These are phyloP conservation scores for Enteromius treurensis DNA, from an alignment of 2,797 vertebrate genomes.

Conservation along the genomic window DNA sequence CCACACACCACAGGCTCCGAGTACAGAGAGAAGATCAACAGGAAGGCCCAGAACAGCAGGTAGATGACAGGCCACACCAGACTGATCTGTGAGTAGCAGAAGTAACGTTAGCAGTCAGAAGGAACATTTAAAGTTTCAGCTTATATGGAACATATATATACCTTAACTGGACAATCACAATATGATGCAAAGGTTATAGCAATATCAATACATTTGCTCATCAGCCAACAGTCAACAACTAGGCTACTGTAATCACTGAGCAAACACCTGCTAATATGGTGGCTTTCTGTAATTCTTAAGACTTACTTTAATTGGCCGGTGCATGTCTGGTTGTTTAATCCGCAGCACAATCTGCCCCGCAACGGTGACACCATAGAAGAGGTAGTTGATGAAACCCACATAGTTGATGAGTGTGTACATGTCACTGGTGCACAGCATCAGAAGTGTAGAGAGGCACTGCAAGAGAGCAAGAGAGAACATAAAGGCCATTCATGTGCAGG, in stretches of 20 bases:
- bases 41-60: constrained; percentile 92
- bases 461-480: constrained; percentile 8
- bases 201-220: neutral
- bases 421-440: constrained; percentile 95
- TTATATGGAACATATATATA: neutral
- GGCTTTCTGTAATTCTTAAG: neutral
- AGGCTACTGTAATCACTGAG: neutral
- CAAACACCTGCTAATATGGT: neutral
- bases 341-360: constrained; percentile 92
- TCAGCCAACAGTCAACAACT: too few species aligned
- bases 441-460: constrained; percentile 89
- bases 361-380: constrained; percentile 92
- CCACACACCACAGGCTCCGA: constrained; percentile 93
- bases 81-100: constrained; percentile 76
- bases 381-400: constrained; percentile 96
- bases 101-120: neutral
- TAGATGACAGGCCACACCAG: constrained; percentile 90
- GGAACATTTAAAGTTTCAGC: neutral
- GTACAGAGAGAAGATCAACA: constrained; percentile 92
- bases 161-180: neutral
- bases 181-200: neutral
- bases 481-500: neutral
- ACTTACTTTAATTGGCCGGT: constrained; percentile 88
- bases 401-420: constrained; percentile 97
- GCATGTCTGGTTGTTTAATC: constrained; percentile 83